Percentiles rank a stretch among this genome's conserved stretches.
These are phyloP conservation scores for Odontocerum albicorne DNA, from an alignment of 2,888 invertebrate species.

Conservation along the genomic window DNA sequence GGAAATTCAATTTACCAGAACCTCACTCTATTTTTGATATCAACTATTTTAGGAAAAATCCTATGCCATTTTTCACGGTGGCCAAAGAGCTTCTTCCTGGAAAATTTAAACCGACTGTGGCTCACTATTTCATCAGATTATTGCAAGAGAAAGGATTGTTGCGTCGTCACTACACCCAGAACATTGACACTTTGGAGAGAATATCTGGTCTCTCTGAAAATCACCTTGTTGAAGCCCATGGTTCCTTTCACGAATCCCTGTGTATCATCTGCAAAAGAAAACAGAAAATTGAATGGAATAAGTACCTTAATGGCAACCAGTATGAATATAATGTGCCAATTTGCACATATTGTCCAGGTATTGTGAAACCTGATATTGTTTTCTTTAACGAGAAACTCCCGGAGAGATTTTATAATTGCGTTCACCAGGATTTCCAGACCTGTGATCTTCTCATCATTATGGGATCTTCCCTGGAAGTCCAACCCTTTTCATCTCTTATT, in stretches of 20 bases:
- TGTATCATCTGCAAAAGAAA: constrained; percentile 76
- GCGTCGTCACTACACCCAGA: constrained; percentile 79
- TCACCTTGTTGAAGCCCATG: constrained; percentile 92
- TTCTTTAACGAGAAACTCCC: constrained; percentile 95
- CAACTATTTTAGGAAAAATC: constrained; percentile 83
- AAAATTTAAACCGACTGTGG: constrained; percentile 82
- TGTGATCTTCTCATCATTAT: constrained; percentile 93
- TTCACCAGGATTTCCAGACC: constrained; percentile 73
- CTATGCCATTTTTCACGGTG: constrained; percentile 89
- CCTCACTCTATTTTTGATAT: constrained; percentile 93
- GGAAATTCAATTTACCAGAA: constrained; percentile 87
- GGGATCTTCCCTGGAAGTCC: constrained; percentile 93
- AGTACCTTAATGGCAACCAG: constrained; percentile 70
- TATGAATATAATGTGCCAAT: constrained; percentile 73
- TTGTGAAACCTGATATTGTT: constrained; percentile 94
- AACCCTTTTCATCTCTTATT: constrained; percentile 90
- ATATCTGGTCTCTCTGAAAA: constrained; percentile 81
- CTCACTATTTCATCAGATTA: constrained; percentile 88
- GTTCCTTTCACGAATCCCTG: constrained; percentile 86
- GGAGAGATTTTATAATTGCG: constrained; percentile 68
- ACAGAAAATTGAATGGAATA: constrained; percentile 83
- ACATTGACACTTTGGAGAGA: constrained; percentile 92
- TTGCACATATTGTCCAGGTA: constrained; percentile 73
- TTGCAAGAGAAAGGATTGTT: constrained; percentile 74
- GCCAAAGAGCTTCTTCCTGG: constrained; percentile 90